Evolutionary conservation across 1,140 invertebrate species (phyloP).

Genomic region (Cryptotermes secundus): DNA sequence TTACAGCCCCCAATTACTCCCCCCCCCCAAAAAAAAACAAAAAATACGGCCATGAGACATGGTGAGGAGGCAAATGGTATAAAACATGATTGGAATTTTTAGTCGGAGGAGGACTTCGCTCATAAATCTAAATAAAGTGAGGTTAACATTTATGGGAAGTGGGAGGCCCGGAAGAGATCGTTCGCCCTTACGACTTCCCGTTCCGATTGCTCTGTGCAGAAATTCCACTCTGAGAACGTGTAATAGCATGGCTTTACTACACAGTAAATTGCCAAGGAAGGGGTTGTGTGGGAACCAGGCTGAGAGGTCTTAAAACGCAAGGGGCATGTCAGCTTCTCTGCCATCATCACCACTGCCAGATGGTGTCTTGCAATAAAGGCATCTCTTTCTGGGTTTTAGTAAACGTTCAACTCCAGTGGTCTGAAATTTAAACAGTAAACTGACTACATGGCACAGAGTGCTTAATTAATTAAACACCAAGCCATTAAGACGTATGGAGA

Average conservation of each 20-base stretch:
- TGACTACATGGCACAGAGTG: too few relatives aligned
- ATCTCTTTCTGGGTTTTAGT: neutral
- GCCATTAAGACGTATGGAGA: too few relatives aligned
- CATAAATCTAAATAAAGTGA: constrained; percentile 8
- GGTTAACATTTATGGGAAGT: neutral
- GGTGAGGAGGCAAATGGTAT: neutral
- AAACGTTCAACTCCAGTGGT: neutral
- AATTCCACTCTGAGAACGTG: neutral
- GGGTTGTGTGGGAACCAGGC: neutral
- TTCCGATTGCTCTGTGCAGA: neutral
- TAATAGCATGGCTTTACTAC: constrained; percentile 1
- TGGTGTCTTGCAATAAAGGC: neutral
- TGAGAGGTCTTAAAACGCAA: neutral
- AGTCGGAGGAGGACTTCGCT: neutral
- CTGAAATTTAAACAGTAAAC: neutral
- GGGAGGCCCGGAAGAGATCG: neutral
- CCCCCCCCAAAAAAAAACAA: too few relatives aligned
- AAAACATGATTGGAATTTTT: constrained; percentile 12
- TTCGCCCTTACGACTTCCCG: neutral
- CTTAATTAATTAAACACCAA: too few relatives aligned
- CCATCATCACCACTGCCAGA: neutral
- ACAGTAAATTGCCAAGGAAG: neutral
- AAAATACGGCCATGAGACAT: neutral
- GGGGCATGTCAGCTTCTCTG: neutral
- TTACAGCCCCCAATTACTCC: neutral